Conservation (phyloP, 2,113 vertebrate species). For the Lampris incognitus region DNA sequence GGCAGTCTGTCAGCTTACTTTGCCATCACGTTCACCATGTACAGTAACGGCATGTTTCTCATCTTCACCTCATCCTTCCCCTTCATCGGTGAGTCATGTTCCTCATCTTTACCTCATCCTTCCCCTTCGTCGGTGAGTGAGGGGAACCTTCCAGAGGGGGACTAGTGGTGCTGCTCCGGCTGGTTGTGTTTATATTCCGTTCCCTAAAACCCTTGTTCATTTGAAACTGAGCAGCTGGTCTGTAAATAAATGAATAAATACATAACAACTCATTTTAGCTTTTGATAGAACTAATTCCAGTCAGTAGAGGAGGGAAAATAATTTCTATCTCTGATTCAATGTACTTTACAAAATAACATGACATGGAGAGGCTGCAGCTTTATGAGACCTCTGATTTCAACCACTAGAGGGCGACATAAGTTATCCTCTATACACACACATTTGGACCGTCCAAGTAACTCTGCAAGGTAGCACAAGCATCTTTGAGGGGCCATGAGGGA, state of each 20-base stretch:
- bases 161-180: not conserved
- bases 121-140: slow-evolving; percentile 41
- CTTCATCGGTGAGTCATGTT: slow-evolving; percentile 86
- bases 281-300: too few species aligned
- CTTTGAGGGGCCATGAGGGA: too few species aligned
- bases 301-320: too few species aligned
- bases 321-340: too few species aligned
- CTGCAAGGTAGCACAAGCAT: too few species aligned
- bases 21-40: slow-evolving; percentile 90
- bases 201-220: not conserved
- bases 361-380: too few species aligned
- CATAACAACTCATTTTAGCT: not conserved
- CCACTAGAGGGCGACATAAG: not conserved
- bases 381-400: not conserved
- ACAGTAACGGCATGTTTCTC: slow-evolving; percentile 92
- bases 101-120: not conserved
- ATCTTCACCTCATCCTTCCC: slow-evolving; percentile 89
- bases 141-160: not conserved
- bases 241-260: too few species aligned
- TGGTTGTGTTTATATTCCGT: not conserved
- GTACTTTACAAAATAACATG: too few species aligned
- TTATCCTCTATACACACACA: too few species aligned
- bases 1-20: slow-evolving; percentile 94
- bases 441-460: too few species aligned
- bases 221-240: not conserved